Evolutionary conservation across 2,113 vertebrate species (phyloP).

Genomic region (Ictalurus punctatus): DNA sequence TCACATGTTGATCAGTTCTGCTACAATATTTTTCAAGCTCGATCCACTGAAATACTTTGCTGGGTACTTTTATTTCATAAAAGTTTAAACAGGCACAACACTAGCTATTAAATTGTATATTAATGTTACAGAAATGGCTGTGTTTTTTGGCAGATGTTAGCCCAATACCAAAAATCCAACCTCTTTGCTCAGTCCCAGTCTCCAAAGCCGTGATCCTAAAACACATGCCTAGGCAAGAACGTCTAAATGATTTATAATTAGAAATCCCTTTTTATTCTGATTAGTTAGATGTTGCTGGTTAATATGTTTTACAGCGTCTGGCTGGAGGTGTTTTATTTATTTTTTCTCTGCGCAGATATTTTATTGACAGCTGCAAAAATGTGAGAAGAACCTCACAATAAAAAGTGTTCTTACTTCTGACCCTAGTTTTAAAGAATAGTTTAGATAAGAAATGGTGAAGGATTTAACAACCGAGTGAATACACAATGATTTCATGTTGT

Average conservation of each 20-base stretch:
- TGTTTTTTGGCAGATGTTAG: not conserved
- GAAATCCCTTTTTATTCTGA: not conserved
- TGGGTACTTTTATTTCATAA: not conserved
- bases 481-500: not conserved
- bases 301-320: not conserved
- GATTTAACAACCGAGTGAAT: not conserved
- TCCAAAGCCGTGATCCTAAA: not conserved
- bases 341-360: not conserved
- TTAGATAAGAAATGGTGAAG: not conserved
- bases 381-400: not conserved
- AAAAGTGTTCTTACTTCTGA: not conserved
- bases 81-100: not conserved
- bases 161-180: no score
- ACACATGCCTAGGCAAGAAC: not conserved
- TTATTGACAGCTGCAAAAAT: not conserved
- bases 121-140: not conserved
- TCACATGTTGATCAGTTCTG: not conserved
- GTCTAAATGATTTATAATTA: not conserved
- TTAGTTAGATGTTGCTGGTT: not conserved
- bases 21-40: not conserved
- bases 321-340: not conserved
- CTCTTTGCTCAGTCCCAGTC: no score
- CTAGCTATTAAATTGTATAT: not conserved
- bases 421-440: not conserved
- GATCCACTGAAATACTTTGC: no score